Evolutionary conservation across 2,113 vertebrate species (phyloP), one percentile per base, ranked within the genome.

Genomic region (Bubo scandiacus): DNA sequence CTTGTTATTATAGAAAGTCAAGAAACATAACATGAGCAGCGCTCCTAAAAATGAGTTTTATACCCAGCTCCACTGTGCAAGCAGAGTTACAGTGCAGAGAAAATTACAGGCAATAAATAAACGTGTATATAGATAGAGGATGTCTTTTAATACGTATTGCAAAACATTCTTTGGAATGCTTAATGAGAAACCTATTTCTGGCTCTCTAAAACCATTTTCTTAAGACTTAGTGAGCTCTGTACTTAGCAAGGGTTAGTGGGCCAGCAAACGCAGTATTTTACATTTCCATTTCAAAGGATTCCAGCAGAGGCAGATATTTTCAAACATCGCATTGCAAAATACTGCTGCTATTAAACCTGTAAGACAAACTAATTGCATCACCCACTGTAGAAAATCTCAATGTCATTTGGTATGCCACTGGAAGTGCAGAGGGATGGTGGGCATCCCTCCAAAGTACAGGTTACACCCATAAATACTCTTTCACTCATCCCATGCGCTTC

Each of bases 21-120:
- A 86, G 93, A 95, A 95, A 97, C 47, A 47, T 58, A 96, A 88
- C 67, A 78, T 14, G 47, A 94, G 67, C 79, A 83, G 38, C 42
- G 82, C 92, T 96, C 82, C 95, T 95, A 94, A 94, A 96, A 95
- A 90, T 43, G 62, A 96, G 81, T 96, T 93, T 94, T 96, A 95
- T 93, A 82, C 63, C 47, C 85, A 96, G 72, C 67, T 90, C 74
- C 45, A 59, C 90, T 34, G 54, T 90, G 85, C 82, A 93, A 93
- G 85, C 85, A 96, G 90, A 96, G 47, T 90, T 94, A 96, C 2
- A 1, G 90, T 38, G 26, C 95, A 95, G 91, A 90, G 92, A 94
- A 96, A 91, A 95, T 92, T 91, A 94, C 70, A 81, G 74, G 70
- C 94, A 95, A 91, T 89, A 96, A 96, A 93, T 88, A 96, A 94